A percentile compares a stretch with the other conserved stretches of the same genome.
Conservation (phyloP, 2,888 invertebrate species). For the Lottia gigantea region DNA sequence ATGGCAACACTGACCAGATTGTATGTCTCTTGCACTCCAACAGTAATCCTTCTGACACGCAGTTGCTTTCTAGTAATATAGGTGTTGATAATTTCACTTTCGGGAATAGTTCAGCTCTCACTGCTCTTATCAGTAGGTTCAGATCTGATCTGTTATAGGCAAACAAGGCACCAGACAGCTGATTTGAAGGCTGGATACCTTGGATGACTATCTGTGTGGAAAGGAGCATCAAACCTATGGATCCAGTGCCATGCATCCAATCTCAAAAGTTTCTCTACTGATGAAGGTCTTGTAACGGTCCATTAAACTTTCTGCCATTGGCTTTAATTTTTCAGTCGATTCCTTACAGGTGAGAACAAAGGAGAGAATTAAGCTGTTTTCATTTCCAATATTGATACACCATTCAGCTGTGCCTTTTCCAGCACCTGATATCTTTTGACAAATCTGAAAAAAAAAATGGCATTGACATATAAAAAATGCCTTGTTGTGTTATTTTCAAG, state of each 20-base stretch:
- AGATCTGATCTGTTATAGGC: background rate
- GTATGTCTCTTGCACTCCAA: background rate
- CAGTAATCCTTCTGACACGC: constrained; percentile 3
- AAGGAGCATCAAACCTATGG: background rate
- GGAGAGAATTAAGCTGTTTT: background rate
- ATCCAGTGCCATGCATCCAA: constrained; percentile 7
- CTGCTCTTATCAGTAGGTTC: background rate
- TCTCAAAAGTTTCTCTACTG: background rate
- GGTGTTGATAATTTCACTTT: background rate
- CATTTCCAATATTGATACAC: constrained; percentile 5
- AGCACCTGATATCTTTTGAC: background rate
- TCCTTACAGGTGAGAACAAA: background rate
- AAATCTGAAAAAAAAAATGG: background rate
- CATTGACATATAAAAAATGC: no score
- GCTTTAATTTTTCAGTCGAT: background rate
- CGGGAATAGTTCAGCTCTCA: background rate
- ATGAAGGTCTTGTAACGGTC: background rate
- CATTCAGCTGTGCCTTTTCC: background rate
- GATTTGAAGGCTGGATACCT: background rate
- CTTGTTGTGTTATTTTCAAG: no score
- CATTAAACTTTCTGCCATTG: background rate
- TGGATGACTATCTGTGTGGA: constrained; percentile 1
- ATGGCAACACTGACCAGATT: background rate
- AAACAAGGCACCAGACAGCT: background rate
- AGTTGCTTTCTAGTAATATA: background rate